Conservation (phyloP, 2,797 vertebrate species). For the Rhynchotus rufescens region DNA sequence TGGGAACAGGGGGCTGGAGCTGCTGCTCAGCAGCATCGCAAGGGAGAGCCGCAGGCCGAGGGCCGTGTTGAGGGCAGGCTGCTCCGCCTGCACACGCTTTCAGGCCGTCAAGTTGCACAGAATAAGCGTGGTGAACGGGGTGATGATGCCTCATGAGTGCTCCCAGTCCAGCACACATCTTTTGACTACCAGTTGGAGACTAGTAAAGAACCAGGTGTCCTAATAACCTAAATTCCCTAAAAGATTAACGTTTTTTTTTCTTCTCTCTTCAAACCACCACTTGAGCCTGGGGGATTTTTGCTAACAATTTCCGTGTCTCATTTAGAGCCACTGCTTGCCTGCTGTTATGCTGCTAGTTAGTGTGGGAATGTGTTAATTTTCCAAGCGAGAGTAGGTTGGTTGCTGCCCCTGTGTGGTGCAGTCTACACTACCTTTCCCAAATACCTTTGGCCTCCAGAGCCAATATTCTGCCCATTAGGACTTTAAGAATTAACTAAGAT, state of each 20-base stretch:
- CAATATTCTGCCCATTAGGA: neutral
- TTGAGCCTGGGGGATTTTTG: neutral
- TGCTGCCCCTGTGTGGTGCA: slow-evolving; percentile 9
- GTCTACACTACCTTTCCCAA: neutral
- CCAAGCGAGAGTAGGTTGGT: neutral
- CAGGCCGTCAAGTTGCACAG: neutral
- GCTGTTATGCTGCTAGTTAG: neutral
- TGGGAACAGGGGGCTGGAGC: neutral
- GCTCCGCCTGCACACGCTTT: neutral
- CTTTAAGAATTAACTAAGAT: neutral
- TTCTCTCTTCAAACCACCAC: neutral
- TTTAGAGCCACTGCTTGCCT: slow-evolving; percentile 3
- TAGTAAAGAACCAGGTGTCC: neutral
- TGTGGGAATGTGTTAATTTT: slow-evolving; percentile 9
- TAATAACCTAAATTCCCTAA: neutral
- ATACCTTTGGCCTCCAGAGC: neutral
- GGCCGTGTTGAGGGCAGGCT: neutral
- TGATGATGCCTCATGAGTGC: neutral
- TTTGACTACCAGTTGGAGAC: neutral
- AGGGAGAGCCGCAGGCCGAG: neutral
- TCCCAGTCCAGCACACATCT: neutral
- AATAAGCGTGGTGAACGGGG: neutral
- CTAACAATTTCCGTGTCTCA: slow-evolving; percentile 22
- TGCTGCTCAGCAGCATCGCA: neutral
- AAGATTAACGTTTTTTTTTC: neutral